Evolutionary conservation across 2,888 invertebrate species (phyloP), one percentile per base, ranked within the genome.

Genomic region (Embidobia sp.): DNA sequence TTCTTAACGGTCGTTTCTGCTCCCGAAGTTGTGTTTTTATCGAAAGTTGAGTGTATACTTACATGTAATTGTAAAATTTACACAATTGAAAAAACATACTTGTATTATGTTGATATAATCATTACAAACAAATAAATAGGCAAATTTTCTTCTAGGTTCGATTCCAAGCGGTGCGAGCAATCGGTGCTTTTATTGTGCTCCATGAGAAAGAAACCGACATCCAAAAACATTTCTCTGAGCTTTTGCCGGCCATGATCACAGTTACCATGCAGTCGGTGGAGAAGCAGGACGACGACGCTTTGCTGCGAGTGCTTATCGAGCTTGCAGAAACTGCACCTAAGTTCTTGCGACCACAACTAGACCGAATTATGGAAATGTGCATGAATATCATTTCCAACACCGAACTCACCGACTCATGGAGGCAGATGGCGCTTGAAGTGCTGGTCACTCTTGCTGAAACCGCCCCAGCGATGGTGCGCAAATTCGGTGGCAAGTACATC

Each of bases 391-490:
- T 89, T 69, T 87, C 89, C 0, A 87, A 89, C 27, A 87, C 88
- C 57, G 86, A 94, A 26, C 92, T 94, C 27, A 92, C 94, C 76
- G 95, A 96, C 86, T 94, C 94, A 69, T 97, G 96, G 95, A 93
- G 97, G 16, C 98, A 98, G 88, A 91, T 98, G 69, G 94, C 96
- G 0, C 91, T 99, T 29, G 99, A 99, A 90, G 95, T 97, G 7
- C 91, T 95, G 90, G 94, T 97, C 76, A 94, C 95, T 0, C 90
- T 98, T 78, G 94, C 98, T 40, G 99, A 99, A 91, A 96, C 96
- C 22, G 97, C 98, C 3, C 96, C 99, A 0, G 97, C 98, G 1
- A 98, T 98, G 96, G 95, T 99, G 33, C 94, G 99, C 67, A 99
- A 98, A 90, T 94, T 95, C 79, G 96, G 96, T 8, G 93, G 93